Conservation (phyloP, 1,140 invertebrate species). For the Diorhabda carinulata region DNA sequence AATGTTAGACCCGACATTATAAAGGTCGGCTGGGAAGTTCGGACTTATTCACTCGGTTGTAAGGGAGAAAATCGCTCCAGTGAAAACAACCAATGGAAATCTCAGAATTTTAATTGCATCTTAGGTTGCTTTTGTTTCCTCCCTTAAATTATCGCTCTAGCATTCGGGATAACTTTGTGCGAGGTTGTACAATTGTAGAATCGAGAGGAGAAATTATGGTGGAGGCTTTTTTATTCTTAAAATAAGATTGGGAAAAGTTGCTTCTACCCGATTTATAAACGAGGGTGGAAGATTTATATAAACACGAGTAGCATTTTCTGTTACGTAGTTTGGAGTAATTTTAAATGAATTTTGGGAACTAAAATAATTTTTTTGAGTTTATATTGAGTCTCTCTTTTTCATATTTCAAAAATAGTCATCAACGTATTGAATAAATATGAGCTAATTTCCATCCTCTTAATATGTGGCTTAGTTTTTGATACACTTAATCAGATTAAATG, state of each 20-base stretch:
- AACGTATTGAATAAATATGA: no score
- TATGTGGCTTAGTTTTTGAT: no score
- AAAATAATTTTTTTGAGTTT: no score
- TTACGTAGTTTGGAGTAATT: no score
- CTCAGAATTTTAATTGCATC: slow-evolving; percentile 47
- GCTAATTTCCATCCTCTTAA: no score
- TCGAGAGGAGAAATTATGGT: slow-evolving; percentile 8
- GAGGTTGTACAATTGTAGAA: slow-evolving; percentile 14
- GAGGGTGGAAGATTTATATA: no score
- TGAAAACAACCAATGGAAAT: slow-evolving; percentile 41
- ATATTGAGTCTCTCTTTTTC: no score
- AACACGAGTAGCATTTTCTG: no score
- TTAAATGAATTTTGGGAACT: no score
- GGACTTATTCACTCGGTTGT: slow-evolving; percentile 33
- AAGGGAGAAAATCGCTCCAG: slow-evolving; percentile 25
- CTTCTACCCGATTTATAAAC: not conserved
- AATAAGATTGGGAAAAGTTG: not conserved
- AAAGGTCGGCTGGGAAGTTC: slow-evolving; percentile 26
- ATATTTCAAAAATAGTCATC: no score
- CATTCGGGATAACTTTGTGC: slow-evolving; percentile 17
- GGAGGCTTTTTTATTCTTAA: slow-evolving; percentile 7
- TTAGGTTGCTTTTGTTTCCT: slow-evolving; percentile 47
- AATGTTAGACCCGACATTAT: slow-evolving; percentile 32
- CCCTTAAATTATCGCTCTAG: slow-evolving; percentile 26
- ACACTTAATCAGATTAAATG: no score